A percentile compares a stretch with the other conserved stretches of the same genome.
phyloP scores from a whole-genome alignment of 35 echinoderm and acorn worm genomes.

The Acanthaster planci region DNA sequence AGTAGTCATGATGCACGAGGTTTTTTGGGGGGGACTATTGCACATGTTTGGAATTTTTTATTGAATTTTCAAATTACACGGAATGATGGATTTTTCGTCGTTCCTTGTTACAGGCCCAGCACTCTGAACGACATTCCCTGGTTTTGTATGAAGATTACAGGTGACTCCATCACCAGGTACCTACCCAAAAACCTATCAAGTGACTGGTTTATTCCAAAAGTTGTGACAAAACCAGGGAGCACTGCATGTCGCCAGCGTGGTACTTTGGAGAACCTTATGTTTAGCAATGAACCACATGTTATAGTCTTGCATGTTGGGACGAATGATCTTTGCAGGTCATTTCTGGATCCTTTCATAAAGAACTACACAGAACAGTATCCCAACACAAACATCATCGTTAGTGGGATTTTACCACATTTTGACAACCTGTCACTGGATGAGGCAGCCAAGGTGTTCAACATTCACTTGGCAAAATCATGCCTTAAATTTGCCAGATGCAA shows the following conservation, averaged over 20 bases:
- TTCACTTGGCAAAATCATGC: background rate
- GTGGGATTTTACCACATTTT: background rate
- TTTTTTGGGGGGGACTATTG: no score
- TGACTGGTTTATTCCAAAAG: background rate
- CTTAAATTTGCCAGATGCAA: background rate
- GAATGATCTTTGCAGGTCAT: background rate
- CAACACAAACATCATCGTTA: background rate
- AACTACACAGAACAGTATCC: background rate
- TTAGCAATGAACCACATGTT: background rate
- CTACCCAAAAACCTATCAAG: background rate
- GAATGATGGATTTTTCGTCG: no score
- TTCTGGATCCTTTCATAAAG: background rate
- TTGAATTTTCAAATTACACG: no score
- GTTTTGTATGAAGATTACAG: background rate
- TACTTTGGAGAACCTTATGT: background rate
- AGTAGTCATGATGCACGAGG: no score
- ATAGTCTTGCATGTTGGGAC: background rate
- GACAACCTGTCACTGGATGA: background rate
- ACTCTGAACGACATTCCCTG: background rate
- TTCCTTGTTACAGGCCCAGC: constrained; percentile 15
- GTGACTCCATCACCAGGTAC: background rate
- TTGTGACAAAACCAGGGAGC: background rate
- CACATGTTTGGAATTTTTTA: no score
- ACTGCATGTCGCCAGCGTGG: background rate
- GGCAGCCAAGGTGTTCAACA: background rate